Conservation (phyloP, 1,140 invertebrate species). For the Drosophila santomea region DNA sequence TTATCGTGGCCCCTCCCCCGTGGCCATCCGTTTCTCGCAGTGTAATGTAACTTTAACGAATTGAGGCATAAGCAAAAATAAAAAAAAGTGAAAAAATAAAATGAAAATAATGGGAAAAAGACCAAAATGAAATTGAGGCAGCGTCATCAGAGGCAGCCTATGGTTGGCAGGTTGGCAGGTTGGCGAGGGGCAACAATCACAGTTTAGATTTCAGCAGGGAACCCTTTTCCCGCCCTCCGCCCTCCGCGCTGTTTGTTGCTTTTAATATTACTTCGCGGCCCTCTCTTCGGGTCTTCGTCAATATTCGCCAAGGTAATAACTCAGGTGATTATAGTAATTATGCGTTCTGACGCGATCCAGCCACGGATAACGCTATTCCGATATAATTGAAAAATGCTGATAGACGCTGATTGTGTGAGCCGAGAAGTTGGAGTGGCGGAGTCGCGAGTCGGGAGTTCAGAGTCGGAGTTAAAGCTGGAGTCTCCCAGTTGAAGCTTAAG, state of each 20-base stretch:
- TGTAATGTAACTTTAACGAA: slow-evolving; percentile 78
- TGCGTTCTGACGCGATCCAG: slow-evolving; percentile 84
- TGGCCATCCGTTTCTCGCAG: slow-evolving; percentile 56
- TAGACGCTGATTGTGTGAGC: slow-evolving; percentile 84
- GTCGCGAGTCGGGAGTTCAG: slow-evolving; percentile 6
- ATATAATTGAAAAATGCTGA: slow-evolving; percentile 85
- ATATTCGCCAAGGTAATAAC: slow-evolving; percentile 85
- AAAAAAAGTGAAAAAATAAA: slow-evolving; percentile 50
- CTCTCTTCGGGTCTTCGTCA: slow-evolving; percentile 68
- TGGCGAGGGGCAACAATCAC: slow-evolving; percentile 62
- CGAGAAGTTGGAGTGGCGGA: slow-evolving; percentile 23
- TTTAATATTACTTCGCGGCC: slow-evolving; percentile 72
- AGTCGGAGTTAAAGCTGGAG: slow-evolving; percentile 11
- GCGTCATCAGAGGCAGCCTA: slow-evolving; percentile 28
- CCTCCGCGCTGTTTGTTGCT: slow-evolving; percentile 42
- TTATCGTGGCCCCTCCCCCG: neutral
- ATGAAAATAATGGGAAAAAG: slow-evolving; percentile 82
- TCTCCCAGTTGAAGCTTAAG: slow-evolving; percentile 10
- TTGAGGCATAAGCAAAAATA: slow-evolving; percentile 43
- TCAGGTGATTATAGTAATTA: slow-evolving; percentile 85
- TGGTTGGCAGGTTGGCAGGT: slow-evolving; percentile 35
- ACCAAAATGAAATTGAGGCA: slow-evolving; percentile 77
- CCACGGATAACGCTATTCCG: slow-evolving; percentile 85
- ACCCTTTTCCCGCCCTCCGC: slow-evolving; percentile 4
- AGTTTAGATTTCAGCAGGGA: slow-evolving; percentile 75